Conservation (phyloP, 2,797 vertebrate species). For the Takifugu rubripes region DNA sequence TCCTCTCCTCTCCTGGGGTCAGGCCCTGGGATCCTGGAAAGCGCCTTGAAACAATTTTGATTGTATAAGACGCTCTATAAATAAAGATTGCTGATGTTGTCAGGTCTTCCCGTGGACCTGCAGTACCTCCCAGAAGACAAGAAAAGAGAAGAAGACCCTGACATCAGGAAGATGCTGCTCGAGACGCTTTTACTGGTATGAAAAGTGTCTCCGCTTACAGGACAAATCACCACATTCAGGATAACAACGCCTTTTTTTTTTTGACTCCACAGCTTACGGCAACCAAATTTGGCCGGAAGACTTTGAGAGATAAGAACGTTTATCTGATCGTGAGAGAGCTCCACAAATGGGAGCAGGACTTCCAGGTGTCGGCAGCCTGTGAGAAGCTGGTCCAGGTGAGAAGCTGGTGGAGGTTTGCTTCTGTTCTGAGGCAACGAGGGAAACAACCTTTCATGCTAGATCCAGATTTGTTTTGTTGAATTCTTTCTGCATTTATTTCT, state of each 20-base stretch:
- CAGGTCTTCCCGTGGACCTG: slow-evolving; percentile 82
- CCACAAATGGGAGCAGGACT: slow-evolving; percentile 82
- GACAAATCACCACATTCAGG: neutral
- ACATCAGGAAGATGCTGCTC: slow-evolving; percentile 87
- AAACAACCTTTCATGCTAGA: no score
- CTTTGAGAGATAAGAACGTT: slow-evolving; percentile 75
- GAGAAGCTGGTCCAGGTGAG: slow-evolving; percentile 87
- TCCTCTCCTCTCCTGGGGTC: no score
- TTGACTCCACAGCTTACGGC: slow-evolving; percentile 75
- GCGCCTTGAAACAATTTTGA: no score
- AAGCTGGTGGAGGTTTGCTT: neutral
- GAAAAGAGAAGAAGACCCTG: slow-evolving; percentile 78
- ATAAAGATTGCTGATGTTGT: neutral
- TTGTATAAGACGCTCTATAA: no score
- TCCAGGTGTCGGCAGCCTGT: slow-evolving; percentile 64
- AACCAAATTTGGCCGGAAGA: slow-evolving; percentile 76
- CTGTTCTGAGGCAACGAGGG: neutral
- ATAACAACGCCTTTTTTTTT: neutral
- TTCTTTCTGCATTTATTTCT: no score
- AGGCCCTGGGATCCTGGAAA: no score
- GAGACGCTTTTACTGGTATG: slow-evolving; percentile 82
- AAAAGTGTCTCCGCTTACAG: neutral
- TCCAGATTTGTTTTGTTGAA: no score
- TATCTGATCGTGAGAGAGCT: slow-evolving; percentile 85
- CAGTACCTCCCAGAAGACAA: slow-evolving; percentile 88